These are phyloP conservation scores for Acanthosepion lycidas DNA, from an alignment of 2,888 invertebrate species.

Conservation along the genomic window DNA sequence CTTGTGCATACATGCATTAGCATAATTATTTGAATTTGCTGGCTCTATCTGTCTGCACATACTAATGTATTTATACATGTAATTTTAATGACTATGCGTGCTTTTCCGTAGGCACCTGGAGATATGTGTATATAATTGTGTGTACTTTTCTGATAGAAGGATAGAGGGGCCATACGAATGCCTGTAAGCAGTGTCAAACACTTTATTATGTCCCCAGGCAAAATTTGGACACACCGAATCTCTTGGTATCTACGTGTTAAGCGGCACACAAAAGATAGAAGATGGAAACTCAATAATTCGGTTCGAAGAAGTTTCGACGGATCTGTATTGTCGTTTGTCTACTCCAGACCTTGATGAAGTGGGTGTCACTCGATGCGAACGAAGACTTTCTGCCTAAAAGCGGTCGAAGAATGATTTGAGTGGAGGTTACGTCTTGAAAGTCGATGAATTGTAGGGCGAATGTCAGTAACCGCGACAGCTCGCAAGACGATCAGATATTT, in stretches of 20 bases:
- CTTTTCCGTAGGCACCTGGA: too few relatives aligned
- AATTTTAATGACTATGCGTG: too few relatives aligned
- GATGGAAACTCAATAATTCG: not conserved
- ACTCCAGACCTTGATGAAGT: not conserved
- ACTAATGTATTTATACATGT: too few relatives aligned
- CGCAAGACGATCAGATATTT: too few relatives aligned
- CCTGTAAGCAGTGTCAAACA: too few relatives aligned
- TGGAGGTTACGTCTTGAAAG: not conserved
- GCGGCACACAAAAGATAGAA: not conserved
- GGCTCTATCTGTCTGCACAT: too few relatives aligned
- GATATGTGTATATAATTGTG: too few relatives aligned
- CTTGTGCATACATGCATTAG: too few relatives aligned
- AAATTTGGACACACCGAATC: not conserved
- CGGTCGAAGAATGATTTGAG: not conserved
- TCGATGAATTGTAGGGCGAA: not conserved
- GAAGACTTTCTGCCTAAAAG: not conserved
- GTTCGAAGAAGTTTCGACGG: not conserved
- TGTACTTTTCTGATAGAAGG: too few relatives aligned
- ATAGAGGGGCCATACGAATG: too few relatives aligned
- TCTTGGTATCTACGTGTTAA: not conserved
- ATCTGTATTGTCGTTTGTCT: not conserved
- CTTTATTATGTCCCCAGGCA: not conserved
- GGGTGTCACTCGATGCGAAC: slow-evolving; percentile 20
- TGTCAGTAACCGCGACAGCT: not conserved
- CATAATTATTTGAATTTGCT: too few relatives aligned